phyloP scores from a whole-genome alignment of 2,113 vertebrate species.

The Brevimyrus niger region DNA sequence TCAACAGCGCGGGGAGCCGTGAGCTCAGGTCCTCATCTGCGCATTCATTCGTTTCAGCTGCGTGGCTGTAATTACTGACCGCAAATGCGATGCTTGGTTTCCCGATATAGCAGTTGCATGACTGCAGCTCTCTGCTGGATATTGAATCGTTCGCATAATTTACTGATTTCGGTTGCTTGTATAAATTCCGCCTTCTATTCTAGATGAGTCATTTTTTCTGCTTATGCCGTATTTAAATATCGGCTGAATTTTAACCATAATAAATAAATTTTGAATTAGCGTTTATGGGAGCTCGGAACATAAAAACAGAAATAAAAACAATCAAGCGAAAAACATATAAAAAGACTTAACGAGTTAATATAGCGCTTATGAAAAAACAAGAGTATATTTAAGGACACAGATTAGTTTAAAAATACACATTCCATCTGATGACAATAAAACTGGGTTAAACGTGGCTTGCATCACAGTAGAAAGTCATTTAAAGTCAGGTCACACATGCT shows the following conservation, averaged over 20 bases:
- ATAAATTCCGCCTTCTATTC: background rate
- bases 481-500: background rate
- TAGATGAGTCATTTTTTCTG: background rate
- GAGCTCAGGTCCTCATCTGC: slow-evolving; percentile 31
- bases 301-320: background rate
- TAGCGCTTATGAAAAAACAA: background rate
- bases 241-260: background rate
- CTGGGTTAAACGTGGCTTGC: background rate
- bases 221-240: background rate
- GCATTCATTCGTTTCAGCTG: slow-evolving; percentile 35
- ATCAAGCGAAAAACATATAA: background rate
- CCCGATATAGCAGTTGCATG: slow-evolving; percentile 32
- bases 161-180: slow-evolving; percentile 2
- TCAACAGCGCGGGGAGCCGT: slow-evolving; percentile 37
- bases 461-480: background rate
- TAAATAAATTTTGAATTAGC: background rate
- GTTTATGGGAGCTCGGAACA: background rate
- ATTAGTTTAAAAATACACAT: background rate
- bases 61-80: slow-evolving; percentile 43
- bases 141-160: background rate
- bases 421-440: background rate
- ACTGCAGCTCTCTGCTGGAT: background rate
- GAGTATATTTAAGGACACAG: background rate
- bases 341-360: background rate
- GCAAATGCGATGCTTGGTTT: slow-evolving; percentile 38